Conservation (phyloP, 2,888 invertebrate species). For the Clanis bilineata region DNA sequence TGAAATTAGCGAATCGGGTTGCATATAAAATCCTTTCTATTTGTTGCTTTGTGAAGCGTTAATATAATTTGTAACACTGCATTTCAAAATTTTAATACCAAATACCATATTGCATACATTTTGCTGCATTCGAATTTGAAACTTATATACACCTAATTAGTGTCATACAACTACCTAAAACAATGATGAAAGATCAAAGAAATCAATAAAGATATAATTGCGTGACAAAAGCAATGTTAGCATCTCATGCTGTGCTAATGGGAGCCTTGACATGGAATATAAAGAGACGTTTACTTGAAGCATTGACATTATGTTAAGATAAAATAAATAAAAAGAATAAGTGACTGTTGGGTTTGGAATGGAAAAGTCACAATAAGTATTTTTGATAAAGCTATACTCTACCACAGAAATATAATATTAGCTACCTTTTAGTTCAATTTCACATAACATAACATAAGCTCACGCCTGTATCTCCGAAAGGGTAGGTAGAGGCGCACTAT, state of each 20-base stretch:
- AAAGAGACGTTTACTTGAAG: not conserved
- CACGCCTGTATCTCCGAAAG: too few species aligned
- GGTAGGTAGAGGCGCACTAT: too few species aligned
- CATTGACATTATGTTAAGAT: not conserved
- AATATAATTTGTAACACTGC: not conserved
- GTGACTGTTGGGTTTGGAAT: not conserved
- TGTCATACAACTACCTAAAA: not conserved
- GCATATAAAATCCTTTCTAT: not conserved
- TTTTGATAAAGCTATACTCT: not conserved
- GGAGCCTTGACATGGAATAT: constrained; percentile 8
- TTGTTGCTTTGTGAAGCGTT: not conserved
- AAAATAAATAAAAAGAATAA: not conserved
- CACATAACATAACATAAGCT: too few species aligned
- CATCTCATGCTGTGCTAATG: not conserved
- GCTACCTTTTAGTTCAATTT: too few species aligned
- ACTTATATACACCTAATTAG: not conserved
- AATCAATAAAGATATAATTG: constrained; percentile 1
- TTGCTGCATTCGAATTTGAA: not conserved
- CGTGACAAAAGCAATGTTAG: not conserved
- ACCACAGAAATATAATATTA: not conserved
- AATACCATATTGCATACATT: not conserved
- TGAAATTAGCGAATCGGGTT: not conserved
- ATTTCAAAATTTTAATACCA: not conserved
- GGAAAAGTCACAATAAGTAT: not conserved
- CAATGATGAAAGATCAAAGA: not conserved